Base-by-base conservation (phyloP, 2,888 invertebrate genomes). In the Chloromyia formosa region DNA sequence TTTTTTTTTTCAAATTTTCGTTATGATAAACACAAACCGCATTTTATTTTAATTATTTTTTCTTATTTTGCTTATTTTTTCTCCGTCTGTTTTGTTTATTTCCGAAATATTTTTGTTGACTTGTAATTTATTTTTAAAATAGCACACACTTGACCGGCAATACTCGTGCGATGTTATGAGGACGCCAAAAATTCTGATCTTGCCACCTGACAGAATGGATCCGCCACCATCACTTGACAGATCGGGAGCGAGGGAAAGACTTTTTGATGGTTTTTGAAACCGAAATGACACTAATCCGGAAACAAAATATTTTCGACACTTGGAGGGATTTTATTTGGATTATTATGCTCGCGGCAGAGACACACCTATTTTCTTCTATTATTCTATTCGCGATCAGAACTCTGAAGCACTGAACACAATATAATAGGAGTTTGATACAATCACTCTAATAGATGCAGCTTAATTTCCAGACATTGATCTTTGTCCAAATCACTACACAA, bases 171-270 rank as follows among this genome's bases (percentile, higher is more conserved):
- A 49, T 49, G 49, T 49, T 49, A n/a, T 49, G 49, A n/a, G 49
- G 16, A 12, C 49, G 12, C 16, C 18, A 35, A 40, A 40, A 14
- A 16, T 5, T 10, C 1, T 40, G 20, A 62, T 62, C 1, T 14
- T 9, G 35, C 62, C 62, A 62, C 62, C 62, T 62, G 62, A 40
- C 23, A 18, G 3, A 16, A 20, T 56, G 20, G 5, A 56, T 56
- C 22, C 20, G 7, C 27, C 7, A 35, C 3, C 2, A 16, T 10
- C 3, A 20, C 56, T 49, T 49, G 56, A 20, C 22, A 56, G 22
- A 35, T 56, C 56, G 20, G 20, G 56, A 56, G 5, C 10, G 18
- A 56, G n/a, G n/a, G n/a, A n/a, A n/a, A n/a, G n/a, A n/a, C n/a
- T n/a, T n/a, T n/a, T n/a, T n/a, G n/a, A n/a, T n/a, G 18, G 56